Percentiles rank a stretch among this genome's conserved stretches.
Evolutionary conservation across 2,888 invertebrate genomes (phyloP).

Genomic region (Sarcophaga caerulescens): DNA sequence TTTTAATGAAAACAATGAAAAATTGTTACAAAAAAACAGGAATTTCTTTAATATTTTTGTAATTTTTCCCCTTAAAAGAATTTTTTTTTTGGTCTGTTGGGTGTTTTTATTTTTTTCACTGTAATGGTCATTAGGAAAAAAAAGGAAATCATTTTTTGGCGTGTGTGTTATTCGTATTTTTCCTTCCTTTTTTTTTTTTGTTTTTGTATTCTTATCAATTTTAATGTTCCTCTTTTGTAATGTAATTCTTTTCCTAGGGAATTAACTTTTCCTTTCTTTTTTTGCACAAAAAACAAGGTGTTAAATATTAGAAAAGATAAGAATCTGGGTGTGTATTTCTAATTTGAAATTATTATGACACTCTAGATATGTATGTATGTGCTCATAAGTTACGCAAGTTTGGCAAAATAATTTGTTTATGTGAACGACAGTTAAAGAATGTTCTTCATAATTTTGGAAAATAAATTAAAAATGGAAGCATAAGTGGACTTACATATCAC

Average conservation of each 20-base stretch:
- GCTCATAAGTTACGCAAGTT: too few relatives aligned
- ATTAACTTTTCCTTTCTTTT: slow-evolving; percentile 9
- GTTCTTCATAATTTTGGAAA: too few relatives aligned
- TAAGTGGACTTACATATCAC: too few relatives aligned
- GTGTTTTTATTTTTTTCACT: neutral
- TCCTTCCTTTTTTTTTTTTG: slow-evolving; percentile 10
- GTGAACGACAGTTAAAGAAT: too few relatives aligned
- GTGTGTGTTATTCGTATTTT: slow-evolving; percentile 36
- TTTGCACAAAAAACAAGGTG: slow-evolving; percentile 47
- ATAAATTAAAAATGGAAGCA: too few relatives aligned
- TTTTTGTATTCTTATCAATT: slow-evolving; percentile 24
- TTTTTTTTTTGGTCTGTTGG: neutral
- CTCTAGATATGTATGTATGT: slow-evolving; percentile 13
- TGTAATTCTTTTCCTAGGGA: slow-evolving; percentile 9
- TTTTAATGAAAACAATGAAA: slow-evolving; percentile 38
- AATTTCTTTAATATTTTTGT: too few relatives aligned
- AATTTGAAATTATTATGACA: slow-evolving; percentile 53
- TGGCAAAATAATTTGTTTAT: too few relatives aligned
- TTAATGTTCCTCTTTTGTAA: slow-evolving; percentile 17
- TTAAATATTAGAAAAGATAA: slow-evolving; percentile 52
- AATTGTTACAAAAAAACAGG: slow-evolving; percentile 11
- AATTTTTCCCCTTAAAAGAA: neutral
- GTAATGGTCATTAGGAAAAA: slow-evolving; percentile 13
- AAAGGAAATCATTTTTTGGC: slow-evolving; percentile 58
- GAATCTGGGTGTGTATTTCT: slow-evolving; percentile 64